Conservation (phyloP, 1,140 invertebrate genomes). For the Eciton burchellii region DNA sequence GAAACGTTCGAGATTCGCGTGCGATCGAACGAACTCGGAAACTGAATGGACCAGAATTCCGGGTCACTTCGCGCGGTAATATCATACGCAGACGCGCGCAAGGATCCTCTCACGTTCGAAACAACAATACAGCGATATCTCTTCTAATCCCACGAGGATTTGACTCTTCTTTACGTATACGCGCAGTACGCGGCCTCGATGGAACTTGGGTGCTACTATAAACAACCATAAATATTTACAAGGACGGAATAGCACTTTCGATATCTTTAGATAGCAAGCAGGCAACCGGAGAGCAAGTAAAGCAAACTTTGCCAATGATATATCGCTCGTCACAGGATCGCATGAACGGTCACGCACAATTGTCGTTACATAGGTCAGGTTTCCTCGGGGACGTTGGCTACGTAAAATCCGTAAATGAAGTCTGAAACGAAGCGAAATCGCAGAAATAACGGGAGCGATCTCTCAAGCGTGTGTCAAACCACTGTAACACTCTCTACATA, state of each 20-base stretch:
- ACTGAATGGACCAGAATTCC: neutral
- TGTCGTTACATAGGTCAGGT: neutral
- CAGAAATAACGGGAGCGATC: constrained; percentile 14
- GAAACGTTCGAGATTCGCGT: too few species aligned
- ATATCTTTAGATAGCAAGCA: constrained; percentile 33
- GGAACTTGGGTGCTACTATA: constrained; percentile 4
- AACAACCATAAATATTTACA: constrained; percentile 23
- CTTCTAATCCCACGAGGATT: constrained; percentile 1
- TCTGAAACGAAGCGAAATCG: neutral
- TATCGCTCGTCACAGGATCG: too few species aligned
- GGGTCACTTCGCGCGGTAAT: neutral
- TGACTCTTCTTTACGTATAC: neutral
- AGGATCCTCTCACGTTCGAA: neutral
- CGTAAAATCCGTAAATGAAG: neutral
- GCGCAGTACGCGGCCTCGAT: neutral
- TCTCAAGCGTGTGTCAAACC: neutral
- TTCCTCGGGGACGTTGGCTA: constrained; percentile 6
- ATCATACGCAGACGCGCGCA: too few species aligned
- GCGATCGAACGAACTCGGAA: too few species aligned
- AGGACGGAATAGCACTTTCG: constrained; percentile 21
- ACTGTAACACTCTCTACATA: constrained; percentile 19
- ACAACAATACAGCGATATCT: neutral
- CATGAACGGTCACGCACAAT: neutral
- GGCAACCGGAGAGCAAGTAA: neutral
- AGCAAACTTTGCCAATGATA: neutral